Conservation (phyloP, 2,113 vertebrate genomes). For the Etia nguti region DNA sequence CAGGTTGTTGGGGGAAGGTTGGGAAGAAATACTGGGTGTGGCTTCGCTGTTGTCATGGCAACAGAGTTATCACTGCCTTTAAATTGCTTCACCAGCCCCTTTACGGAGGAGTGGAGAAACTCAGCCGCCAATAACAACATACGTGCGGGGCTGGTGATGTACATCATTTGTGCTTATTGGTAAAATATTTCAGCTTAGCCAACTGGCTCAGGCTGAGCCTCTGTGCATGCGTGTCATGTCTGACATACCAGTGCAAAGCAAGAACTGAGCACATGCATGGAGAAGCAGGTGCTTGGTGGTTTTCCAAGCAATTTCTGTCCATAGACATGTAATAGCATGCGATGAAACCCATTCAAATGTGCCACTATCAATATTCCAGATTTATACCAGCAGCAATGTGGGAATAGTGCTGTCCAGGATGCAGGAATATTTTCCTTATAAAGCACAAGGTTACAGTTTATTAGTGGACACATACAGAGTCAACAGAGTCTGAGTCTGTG, state of each 20-base stretch:
- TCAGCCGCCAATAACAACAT: neutral
- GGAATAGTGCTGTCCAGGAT: constrained; percentile 1
- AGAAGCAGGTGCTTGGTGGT: neutral
- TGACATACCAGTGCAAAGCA: neutral
- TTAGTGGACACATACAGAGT: constrained; percentile 20
- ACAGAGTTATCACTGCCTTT: constrained; percentile 45
- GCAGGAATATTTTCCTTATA: constrained; percentile 42
- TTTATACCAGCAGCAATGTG: constrained; percentile 17
- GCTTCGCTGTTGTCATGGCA: constrained; percentile 64
- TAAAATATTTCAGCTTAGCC: neutral
- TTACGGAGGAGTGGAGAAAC: neutral
- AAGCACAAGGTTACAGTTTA: constrained; percentile 61
- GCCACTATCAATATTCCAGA: neutral
- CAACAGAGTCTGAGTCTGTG: neutral
- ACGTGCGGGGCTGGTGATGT: neutral
- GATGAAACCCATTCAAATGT: neutral
- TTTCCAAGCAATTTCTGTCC: neutral
- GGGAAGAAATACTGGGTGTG: constrained; percentile 46
- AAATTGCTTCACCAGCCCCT: constrained; percentile 14
- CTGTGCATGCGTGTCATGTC: neutral
- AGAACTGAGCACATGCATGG: neutral
- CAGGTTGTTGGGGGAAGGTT: constrained; percentile 21
- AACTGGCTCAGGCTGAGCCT: neutral
- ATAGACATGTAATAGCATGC: neutral
- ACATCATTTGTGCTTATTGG: neutral